phyloP scores from a whole-genome alignment of 92 coral and sea anemone species.

The Palythoa heliodiscus region DNA sequence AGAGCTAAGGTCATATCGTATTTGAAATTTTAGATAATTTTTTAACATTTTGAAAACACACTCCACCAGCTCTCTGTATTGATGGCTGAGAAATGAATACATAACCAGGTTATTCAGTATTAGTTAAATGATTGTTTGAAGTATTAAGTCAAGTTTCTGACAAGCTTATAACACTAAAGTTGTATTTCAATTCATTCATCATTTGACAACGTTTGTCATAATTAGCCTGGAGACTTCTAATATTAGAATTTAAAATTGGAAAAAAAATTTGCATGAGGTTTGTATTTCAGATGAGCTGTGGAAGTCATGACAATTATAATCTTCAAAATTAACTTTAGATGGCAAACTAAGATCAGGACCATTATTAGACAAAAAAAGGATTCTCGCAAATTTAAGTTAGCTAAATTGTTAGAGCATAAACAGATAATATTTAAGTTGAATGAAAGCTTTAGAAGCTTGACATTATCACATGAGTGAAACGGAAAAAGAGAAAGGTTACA shows the following conservation, averaged over 20 bases:
- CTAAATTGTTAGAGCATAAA: slow-evolving; percentile 19
- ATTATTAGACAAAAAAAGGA: too few relatives aligned
- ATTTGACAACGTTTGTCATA: neutral
- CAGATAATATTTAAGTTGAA: slow-evolving; percentile 36
- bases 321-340: too few relatives aligned
- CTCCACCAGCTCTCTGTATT: slow-evolving; percentile 54
- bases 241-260: too few relatives aligned
- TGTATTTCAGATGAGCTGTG: slow-evolving; percentile 7
- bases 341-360: too few relatives aligned
- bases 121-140: neutral
- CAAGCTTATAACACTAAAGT: slow-evolving; percentile 49
- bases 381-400: too few relatives aligned
- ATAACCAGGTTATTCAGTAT: slow-evolving; percentile 44
- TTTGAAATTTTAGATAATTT: slow-evolving; percentile 19
- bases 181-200: slow-evolving; percentile 36
- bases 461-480: slow-evolving; percentile 27
- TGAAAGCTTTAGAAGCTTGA: slow-evolving; percentile 24
- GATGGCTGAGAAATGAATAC: slow-evolving; percentile 53
- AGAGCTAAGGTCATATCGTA: slow-evolving; percentile 34
- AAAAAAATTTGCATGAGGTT: neutral
- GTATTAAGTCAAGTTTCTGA: slow-evolving; percentile 51
- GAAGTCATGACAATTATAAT: too few relatives aligned
- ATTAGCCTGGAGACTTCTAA: too few relatives aligned
- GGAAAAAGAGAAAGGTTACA: slow-evolving; percentile 30
- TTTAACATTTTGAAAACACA: slow-evolving; percentile 44